Conservation (phyloP, 2,888 invertebrate genomes). For the Tinea trinotella region DNA sequence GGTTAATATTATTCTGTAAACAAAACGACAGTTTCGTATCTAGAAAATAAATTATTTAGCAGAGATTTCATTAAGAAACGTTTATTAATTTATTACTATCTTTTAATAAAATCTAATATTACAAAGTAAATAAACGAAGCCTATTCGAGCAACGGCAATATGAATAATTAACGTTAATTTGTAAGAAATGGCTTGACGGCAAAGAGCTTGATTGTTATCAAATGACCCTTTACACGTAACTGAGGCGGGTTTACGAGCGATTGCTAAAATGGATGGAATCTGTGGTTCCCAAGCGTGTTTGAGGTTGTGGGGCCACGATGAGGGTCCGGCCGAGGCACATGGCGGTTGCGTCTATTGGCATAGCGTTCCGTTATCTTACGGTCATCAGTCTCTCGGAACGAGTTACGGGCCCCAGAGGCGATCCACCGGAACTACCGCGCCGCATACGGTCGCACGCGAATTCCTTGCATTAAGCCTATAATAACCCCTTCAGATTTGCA, state of each 20-base stretch:
- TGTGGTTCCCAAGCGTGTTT: slow-evolving; percentile 10
- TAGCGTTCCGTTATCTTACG: slow-evolving; percentile 59
- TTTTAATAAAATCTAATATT: background rate
- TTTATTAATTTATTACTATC: background rate
- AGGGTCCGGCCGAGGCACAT: slow-evolving; percentile 10
- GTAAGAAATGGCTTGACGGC: slow-evolving; percentile 1
- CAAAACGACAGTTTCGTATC: background rate
- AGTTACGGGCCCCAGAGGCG: slow-evolving; percentile 48
- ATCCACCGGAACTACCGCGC: slow-evolving; percentile 54
- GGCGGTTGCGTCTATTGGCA: slow-evolving; percentile 14
- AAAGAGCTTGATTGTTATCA: background rate
- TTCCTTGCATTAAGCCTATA: slow-evolving; percentile 8
- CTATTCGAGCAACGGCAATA: background rate
- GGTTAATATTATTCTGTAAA: background rate
- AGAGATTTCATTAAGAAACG: background rate
- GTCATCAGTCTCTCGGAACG: slow-evolving; percentile 56
- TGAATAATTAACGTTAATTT: slow-evolving; percentile 12
- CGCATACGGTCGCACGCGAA: slow-evolving; percentile 15
- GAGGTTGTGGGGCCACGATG: slow-evolving; percentile 10
- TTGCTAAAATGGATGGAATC: slow-evolving; percentile 14
- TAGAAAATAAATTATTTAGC: background rate
- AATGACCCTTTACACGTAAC: slow-evolving; percentile 7
- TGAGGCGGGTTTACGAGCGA: slow-evolving; percentile 3
- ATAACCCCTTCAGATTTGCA: slow-evolving; percentile 2
- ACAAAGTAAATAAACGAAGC: background rate